A percentile compares a stretch with the other conserved stretches of the same genome.
These are phyloP conservation scores for Sarcophaga bullata DNA, from an alignment of 1,140 invertebrate genomes.

Conservation along the genomic window DNA sequence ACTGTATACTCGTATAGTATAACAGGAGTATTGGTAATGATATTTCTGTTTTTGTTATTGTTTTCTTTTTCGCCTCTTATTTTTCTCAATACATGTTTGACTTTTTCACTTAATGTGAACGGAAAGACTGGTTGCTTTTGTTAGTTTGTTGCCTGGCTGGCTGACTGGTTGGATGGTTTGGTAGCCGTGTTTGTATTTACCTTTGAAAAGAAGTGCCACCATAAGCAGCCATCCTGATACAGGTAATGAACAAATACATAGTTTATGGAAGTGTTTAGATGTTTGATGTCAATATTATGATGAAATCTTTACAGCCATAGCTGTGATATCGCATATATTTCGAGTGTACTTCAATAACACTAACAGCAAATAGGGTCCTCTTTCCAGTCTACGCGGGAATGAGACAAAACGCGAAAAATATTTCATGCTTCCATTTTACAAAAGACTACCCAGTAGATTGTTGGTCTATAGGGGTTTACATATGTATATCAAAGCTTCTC, in stretches of 20 bases:
- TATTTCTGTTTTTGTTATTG: not conserved
- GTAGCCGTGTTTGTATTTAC: too few species aligned
- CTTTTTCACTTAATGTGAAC: not conserved
- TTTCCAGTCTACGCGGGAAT: too few species aligned
- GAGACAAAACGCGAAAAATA: too few species aligned
- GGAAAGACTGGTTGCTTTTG: not conserved
- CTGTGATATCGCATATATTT: too few species aligned
- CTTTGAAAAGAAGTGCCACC: too few species aligned
- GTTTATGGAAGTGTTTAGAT: not conserved
- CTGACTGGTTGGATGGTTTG: not conserved
- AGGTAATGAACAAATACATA: not conserved
- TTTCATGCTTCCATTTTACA: too few species aligned
- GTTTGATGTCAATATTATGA: not conserved
- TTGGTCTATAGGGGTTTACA: not conserved
- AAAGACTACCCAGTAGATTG: too few species aligned
- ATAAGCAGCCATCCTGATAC: not conserved
- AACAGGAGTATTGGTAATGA: slow-evolving; percentile 21
- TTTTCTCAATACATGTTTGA: not conserved
- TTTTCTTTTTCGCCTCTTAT: not conserved
- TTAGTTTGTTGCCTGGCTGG: not conserved
- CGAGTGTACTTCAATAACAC: not conserved
- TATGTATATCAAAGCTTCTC: not conserved
- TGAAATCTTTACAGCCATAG: not conserved
- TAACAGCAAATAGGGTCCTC: not conserved
- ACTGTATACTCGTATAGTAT: too few species aligned